These are phyloP conservation scores for Trisateles emortualis DNA, from an alignment of 2,888 invertebrate species.

Conservation along the genomic window DNA sequence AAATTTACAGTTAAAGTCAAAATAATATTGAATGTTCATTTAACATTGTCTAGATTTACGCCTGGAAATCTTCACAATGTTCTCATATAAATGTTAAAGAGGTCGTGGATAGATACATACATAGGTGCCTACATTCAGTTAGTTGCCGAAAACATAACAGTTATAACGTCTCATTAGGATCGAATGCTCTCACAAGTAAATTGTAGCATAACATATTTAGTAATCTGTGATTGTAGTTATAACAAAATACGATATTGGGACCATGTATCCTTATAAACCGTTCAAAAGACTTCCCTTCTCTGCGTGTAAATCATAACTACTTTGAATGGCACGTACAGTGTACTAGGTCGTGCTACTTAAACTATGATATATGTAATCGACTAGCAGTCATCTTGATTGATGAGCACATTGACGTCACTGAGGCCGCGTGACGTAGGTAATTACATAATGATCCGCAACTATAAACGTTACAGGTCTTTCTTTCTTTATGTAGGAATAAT, in stretches of 20 bases:
- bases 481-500: no score
- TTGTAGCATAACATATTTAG: no score
- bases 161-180: neutral
- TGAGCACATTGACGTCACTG: constrained; percentile 37
- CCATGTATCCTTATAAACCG: constrained; percentile 6
- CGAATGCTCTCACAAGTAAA: neutral
- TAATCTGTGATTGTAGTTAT: no score
- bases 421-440: constrained; percentile 23
- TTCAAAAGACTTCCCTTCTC: neutral
- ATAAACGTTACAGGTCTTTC: constrained; percentile 12
- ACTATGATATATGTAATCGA: constrained; percentile 28
- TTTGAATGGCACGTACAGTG: constrained; percentile 7
- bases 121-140: no score
- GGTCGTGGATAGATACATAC: no score
- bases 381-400: constrained; percentile 31
- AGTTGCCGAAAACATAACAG: no score
- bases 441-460: constrained; percentile 21
- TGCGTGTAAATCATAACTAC: constrained; percentile 3
- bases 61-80: no score
- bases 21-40: no score
- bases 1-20: no score
- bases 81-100: no score
- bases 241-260: neutral
- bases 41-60: no score
- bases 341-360: constrained; percentile 37